Conservation (phyloP, 2,797 vertebrate genomes). For the Podargus strigoides region DNA sequence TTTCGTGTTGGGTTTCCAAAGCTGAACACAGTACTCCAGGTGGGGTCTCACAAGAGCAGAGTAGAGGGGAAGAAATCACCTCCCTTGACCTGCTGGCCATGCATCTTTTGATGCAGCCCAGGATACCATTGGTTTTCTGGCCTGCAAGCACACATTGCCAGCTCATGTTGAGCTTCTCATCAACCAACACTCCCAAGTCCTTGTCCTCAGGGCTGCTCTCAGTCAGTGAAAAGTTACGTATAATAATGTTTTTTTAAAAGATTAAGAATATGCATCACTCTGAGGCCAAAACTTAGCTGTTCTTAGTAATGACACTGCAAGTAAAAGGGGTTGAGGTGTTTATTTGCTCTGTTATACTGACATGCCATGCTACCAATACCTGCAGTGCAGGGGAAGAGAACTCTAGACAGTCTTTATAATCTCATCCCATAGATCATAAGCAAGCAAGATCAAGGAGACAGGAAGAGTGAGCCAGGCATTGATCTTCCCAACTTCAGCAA, state of each 20-base stretch:
- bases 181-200: no score
- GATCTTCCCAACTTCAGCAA: rapidly evolving
- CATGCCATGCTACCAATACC: neutral
- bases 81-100: no score
- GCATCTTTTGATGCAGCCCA: no score
- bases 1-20: no score
- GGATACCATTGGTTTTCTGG: no score
- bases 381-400: neutral
- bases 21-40: no score
- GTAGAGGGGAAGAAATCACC: no score
- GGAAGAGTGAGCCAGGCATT: neutral
- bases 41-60: no score
- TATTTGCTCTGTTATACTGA: neutral
- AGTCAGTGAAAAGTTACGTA: neutral
- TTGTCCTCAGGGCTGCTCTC: no score
- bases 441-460: neutral
- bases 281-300: rapidly evolving
- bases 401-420: neutral
- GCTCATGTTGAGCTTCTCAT: no score
- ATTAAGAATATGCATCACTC: neutral
- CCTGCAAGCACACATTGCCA: no score
- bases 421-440: neutral
- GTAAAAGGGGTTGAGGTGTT: neutral
- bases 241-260: neutral
- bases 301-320: neutral